Evolutionary conservation across 2,888 invertebrate species (phyloP).

Genomic region (Caenorhabditis afra): DNA sequence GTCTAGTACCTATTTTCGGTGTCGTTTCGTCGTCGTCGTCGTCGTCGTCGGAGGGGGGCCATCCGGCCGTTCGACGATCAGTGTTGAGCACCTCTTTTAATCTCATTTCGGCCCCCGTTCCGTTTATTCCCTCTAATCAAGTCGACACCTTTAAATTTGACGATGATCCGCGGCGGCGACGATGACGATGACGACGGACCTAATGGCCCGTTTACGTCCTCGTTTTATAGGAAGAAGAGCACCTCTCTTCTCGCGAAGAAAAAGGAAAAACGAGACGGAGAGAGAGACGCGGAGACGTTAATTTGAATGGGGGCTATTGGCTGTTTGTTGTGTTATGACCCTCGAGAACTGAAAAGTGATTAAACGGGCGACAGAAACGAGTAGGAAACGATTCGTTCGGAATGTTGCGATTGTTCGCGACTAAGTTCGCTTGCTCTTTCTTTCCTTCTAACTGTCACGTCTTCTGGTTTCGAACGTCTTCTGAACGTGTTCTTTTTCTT

Average conservation of each 20-base stretch:
- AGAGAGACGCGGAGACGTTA: slow-evolving; percentile 6
- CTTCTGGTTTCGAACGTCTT: too few relatives aligned
- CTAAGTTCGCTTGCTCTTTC: too few relatives aligned
- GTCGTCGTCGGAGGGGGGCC: too few relatives aligned
- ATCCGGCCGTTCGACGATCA: too few relatives aligned
- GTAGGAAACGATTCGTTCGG: background rate
- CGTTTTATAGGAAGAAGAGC: slow-evolving; percentile 25
- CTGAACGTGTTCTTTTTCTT: too few relatives aligned
- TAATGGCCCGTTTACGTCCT: slow-evolving; percentile 28
- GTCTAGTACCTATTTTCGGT: slow-evolving; percentile 59
- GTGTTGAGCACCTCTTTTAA: slow-evolving; percentile 33
- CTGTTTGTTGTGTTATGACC: slow-evolving; percentile 15
- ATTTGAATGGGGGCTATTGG: slow-evolving; percentile 26
- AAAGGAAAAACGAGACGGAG: background rate
- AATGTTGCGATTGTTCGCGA: too few relatives aligned
- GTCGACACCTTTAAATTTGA: slow-evolving; percentile 32
- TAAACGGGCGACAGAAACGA: background rate
- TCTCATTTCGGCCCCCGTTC: slow-evolving; percentile 9
- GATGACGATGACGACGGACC: background rate
- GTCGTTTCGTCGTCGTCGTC: slow-evolving; percentile 29
- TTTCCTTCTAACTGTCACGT: too few relatives aligned
- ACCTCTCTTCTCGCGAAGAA: background rate
- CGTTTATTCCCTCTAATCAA: slow-evolving; percentile 29
- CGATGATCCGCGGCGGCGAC: slow-evolving; percentile 35
- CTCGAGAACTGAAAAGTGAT: background rate